A percentile compares a stretch with the other conserved stretches of the same genome.
Conservation (phyloP, 2,113 vertebrate genomes). For the Eclectus roratus region DNA sequence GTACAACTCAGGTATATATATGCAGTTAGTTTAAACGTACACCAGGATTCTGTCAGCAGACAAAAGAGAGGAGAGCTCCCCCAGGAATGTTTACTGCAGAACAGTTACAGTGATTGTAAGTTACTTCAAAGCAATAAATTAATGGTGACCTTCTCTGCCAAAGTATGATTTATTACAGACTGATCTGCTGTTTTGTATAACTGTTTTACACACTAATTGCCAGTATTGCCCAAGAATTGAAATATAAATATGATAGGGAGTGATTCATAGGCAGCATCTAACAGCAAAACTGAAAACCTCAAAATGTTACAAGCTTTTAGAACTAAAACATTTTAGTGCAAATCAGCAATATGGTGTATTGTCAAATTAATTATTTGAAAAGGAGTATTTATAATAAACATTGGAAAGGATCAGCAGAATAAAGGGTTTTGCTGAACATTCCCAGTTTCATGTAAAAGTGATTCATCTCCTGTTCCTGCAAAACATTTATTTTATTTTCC, state of each 20-base stretch:
- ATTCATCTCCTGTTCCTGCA: background rate
- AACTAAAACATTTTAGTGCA: constrained; percentile 13
- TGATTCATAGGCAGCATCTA: constrained; percentile 25
- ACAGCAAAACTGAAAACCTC: background rate
- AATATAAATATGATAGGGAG: constrained; percentile 12
- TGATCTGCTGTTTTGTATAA: constrained; percentile 7
- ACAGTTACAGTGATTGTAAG: background rate
- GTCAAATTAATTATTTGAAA: constrained; percentile 62
- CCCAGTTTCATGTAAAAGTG: background rate
- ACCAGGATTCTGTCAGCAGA: background rate
- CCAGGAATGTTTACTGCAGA: background rate
- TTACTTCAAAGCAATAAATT: constrained; percentile 39
- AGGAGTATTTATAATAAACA: constrained; percentile 54
- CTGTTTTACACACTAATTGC: constrained; percentile 42
- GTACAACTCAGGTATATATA: background rate
- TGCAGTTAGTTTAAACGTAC: background rate
- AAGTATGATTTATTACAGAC: constrained; percentile 4
- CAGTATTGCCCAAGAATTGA: constrained; percentile 33
- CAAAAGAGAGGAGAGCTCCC: background rate
- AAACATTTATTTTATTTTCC: background rate
- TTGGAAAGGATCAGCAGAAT: constrained; percentile 17
- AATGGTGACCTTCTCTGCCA: constrained; percentile 17
- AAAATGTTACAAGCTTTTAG: constrained; percentile 23
- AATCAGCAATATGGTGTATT: constrained; percentile 45
- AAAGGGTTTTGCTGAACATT: background rate